phyloP scores from a whole-genome alignment of 2,113 vertebrate species.

The Tretioscincus oriximinensis region DNA sequence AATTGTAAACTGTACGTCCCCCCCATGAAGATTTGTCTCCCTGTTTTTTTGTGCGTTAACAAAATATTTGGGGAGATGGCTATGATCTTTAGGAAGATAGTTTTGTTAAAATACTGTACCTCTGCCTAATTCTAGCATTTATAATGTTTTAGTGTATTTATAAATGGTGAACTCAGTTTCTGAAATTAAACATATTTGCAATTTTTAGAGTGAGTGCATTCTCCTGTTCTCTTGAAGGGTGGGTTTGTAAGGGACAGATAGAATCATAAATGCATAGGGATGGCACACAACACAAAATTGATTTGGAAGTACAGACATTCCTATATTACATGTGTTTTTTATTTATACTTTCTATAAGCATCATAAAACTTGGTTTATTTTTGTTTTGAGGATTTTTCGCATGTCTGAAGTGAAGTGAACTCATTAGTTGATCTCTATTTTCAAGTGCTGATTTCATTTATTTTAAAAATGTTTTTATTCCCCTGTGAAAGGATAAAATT shows the following conservation, averaged over 20 bases:
- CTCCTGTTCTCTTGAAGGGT: constrained; percentile 54
- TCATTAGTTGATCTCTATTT: too few relatives aligned
- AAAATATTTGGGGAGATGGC: constrained; percentile 58
- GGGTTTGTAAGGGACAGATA: background rate
- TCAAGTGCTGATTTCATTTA: too few relatives aligned
- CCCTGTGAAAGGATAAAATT: too few relatives aligned
- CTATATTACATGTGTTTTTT: too few relatives aligned
- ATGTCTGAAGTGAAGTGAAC: too few relatives aligned
- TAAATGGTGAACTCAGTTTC: constrained; percentile 80
- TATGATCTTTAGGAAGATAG: constrained; percentile 68
- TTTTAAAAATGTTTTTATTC: too few relatives aligned
- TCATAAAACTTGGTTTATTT: too few relatives aligned
- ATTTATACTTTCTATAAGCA: too few relatives aligned
- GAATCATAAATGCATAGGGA: background rate
- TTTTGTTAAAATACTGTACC: constrained; percentile 77
- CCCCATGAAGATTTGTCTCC: constrained; percentile 40
- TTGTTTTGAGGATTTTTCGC: too few relatives aligned
- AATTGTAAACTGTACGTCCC: constrained; percentile 39
- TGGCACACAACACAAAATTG: background rate
- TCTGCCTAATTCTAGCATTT: constrained; percentile 75
- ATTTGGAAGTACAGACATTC: too few relatives aligned
- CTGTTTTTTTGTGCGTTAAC: constrained; percentile 55
- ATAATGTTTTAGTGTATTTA: constrained; percentile 84
- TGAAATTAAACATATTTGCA: constrained; percentile 85
- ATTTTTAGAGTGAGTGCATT: constrained; percentile 70